Evolutionary conservation across 2,797 vertebrate genomes (phyloP).

Genomic region (Rostrhamus sociabilis): DNA sequence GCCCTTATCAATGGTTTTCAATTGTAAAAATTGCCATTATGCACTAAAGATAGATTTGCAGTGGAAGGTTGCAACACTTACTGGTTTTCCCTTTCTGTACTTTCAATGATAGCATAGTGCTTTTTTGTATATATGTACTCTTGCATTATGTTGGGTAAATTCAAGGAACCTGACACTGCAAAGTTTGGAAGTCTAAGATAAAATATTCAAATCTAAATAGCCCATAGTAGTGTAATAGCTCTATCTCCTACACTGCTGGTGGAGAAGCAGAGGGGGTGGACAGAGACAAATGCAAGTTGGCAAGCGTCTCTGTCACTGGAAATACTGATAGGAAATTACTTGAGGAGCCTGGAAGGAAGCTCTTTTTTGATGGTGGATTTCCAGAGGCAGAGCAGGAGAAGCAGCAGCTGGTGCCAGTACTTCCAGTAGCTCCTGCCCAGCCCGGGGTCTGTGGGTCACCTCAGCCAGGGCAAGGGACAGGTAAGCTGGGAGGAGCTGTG

Average conservation of each 20-base stretch:
- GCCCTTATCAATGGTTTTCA: neutral
- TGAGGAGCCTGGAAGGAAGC: neutral
- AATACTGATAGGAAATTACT: neutral
- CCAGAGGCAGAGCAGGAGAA: neutral
- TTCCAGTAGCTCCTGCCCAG: neutral
- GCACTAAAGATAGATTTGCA: neutral
- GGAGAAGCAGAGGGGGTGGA: fast-evolving
- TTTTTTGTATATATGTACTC: neutral
- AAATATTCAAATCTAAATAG: neutral
- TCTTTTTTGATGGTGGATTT: neutral
- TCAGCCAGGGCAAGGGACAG: no score
- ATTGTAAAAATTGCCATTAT: neutral
- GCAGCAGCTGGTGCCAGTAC: neutral
- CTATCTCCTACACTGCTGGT: neutral
- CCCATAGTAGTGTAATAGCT: neutral
- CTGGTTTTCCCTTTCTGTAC: neutral
- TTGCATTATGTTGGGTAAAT: neutral
- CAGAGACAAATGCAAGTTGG: neutral
- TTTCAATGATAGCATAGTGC: neutral
- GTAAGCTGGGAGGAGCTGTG: neutral
- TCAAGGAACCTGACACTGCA: neutral
- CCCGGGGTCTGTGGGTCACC: neutral
- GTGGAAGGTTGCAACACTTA: neutral
- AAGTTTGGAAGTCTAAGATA: neutral
- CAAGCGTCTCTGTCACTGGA: neutral